Base-by-base conservation (phyloP, 35 echinoderm and acorn worm genomes). In the Hemicentrotus pulcherrimus region DNA sequence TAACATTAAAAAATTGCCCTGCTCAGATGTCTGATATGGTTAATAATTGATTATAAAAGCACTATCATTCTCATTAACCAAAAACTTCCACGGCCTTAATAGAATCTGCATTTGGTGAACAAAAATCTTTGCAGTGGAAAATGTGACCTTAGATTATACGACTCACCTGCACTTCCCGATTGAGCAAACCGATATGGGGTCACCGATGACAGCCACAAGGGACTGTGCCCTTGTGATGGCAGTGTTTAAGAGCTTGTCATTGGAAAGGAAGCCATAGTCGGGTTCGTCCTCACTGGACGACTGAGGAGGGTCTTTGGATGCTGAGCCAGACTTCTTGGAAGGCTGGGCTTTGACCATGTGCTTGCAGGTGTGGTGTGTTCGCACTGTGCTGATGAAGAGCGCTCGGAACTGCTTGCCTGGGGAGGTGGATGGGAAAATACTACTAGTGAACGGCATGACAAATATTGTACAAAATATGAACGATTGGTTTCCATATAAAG, bases 221-320 rank as follows among this genome's bases (percentile, higher is more conserved):
- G 96, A 97, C 96, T 99, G 98, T 9, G 98, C 97, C 14, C 98
- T 92, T 31, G 98, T 99, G 86, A 99, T 99, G 96, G 98, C 98
- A 86, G 98, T 99, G 92, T 99, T 99, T 13, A 99, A 88, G 30
- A 99, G 89, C 52, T 99, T 99, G 91, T 97, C 98, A 58, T 98
- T 96, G 50, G 98, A 99, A 10, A 99, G 85, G 92, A 99, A 99
- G 4, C 98, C 98, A 92, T 99, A 99, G 92, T 99, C 96, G 11
- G 94, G 95, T 46, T 98, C 98, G 31, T 98, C 96, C 46, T 96
- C 96, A 24, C 93, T 86, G 12, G 78, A 58, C 4, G 48, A 52
- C 86, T 94, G 48, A 46, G 94, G 61, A 47, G 33, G 3, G 16
- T 18, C 19, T 8, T 95, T 91, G 71, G 88, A 92, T 4, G 92